phyloP scores from a whole-genome alignment of 2,888 invertebrate species.

The Patella ulyssiponensis region DNA sequence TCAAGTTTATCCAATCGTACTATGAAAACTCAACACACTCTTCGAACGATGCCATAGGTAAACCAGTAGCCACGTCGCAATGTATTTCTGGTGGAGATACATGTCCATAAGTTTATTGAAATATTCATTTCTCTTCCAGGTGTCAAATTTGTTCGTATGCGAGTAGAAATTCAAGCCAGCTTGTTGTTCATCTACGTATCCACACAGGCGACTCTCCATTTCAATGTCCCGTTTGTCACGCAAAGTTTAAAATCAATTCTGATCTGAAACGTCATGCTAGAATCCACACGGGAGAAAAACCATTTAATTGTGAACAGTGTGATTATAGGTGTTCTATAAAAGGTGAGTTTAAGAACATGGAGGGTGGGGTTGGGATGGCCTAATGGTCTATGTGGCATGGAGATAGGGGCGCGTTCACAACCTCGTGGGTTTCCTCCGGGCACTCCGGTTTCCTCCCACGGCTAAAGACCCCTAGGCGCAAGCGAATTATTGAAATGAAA shows the following conservation, averaged over 20 bases:
- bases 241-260: conserved; percentile 74
- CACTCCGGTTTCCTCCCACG: too few species aligned
- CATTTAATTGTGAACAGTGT: conserved; percentile 69
- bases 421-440: too few species aligned
- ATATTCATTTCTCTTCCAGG: conserved; percentile 51
- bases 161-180: conserved; percentile 73
- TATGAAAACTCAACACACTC: too few species aligned
- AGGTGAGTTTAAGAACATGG: conserved; percentile 24
- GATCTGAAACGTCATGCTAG: conserved; percentile 73
- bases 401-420: too few species aligned
- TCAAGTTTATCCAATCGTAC: not conserved
- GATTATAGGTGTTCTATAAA: conserved; percentile 70
- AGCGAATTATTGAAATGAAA: too few species aligned
- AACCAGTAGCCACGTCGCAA: not conserved
- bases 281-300: conserved; percentile 72
- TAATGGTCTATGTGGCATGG: too few species aligned
- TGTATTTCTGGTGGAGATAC: not conserved
- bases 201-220: conserved; percentile 73
- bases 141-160: conserved; percentile 75
- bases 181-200: conserved; percentile 73
- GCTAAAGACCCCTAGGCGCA: too few species aligned
- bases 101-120: not conserved
- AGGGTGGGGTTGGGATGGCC: too few species aligned
- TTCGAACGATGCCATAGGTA: too few species aligned
- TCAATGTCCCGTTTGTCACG: conserved; percentile 68